phyloP scores from a whole-genome alignment of 2,113 vertebrate genomes.

The Phalacrocorax brasilianus region DNA sequence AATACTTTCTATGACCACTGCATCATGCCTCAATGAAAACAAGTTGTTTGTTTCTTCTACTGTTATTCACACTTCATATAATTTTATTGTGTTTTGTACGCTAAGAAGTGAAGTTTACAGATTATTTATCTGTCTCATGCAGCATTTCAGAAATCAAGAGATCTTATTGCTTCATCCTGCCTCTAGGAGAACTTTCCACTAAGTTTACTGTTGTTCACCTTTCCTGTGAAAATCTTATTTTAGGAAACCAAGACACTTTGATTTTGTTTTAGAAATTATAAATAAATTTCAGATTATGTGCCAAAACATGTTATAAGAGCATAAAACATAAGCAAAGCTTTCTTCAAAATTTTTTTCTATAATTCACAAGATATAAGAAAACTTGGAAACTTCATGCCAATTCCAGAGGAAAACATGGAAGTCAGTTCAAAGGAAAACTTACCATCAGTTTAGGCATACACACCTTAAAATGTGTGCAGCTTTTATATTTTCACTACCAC shows the following conservation, averaged over 20 bases:
- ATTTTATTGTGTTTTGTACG: not conserved
- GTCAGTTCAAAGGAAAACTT: not conserved
- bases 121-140: not conserved
- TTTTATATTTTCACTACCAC: not conserved
- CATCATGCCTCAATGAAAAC: accelerated
- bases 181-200: not conserved
- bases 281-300: not conserved
- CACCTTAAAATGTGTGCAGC: not conserved
- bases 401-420: not conserved
- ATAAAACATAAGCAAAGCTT: not conserved
- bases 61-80: not conserved
- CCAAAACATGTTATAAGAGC: not conserved
- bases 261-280: not conserved
- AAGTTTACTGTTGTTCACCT: not conserved
- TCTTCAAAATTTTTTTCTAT: not conserved
- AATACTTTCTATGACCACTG: not conserved
- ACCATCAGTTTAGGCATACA: not conserved
- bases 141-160: not conserved
- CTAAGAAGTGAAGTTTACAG: not conserved
- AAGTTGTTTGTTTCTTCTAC: not conserved
- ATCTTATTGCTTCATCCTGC: not conserved
- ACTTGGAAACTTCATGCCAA: not conserved
- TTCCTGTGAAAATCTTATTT: not conserved
- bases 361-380: not conserved
- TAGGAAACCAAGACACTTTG: not conserved